These are phyloP conservation scores for Oryzias dopingdopingensis DNA, from an alignment of 2,797 vertebrate genomes.

Conservation along the genomic window DNA sequence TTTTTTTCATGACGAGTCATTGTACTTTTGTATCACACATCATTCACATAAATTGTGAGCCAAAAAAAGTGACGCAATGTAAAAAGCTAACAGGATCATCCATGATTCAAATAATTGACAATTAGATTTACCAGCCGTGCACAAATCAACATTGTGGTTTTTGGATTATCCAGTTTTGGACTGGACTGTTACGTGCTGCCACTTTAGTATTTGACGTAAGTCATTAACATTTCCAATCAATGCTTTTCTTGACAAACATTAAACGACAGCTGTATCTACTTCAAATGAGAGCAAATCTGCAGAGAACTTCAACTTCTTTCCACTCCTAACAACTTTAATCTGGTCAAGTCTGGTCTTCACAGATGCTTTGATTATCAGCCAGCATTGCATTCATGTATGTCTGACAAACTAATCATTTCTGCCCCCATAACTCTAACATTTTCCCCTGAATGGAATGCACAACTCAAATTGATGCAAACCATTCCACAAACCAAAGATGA, in stretches of 20 bases:
- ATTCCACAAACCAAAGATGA: conserved; percentile 33
- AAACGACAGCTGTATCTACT: conserved; percentile 14
- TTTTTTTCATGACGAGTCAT: background rate
- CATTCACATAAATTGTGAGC: no score
- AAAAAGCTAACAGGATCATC: no score
- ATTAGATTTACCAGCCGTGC: no score
- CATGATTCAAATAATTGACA: no score
- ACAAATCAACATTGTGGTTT: no score
- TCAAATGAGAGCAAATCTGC: no score
- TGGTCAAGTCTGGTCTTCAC: conserved; percentile 20
- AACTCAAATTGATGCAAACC: conserved; percentile 56
- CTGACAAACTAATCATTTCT: conserved; percentile 25
- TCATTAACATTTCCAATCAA: background rate
- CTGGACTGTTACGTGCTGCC: no score
- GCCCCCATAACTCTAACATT: conserved; percentile 16
- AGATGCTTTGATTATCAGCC: conserved; percentile 35
- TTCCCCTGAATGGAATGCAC: conserved; percentile 49
- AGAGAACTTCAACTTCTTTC: background rate
- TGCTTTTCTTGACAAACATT: conserved; percentile 5
- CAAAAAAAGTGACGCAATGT: no score
- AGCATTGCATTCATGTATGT: conserved; percentile 10
- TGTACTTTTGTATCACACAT: no score
- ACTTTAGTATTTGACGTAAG: no score
- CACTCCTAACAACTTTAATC: conserved; percentile 35
- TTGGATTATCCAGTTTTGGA: no score